These are phyloP conservation scores for Drepana falcataria DNA, from an alignment of 2,888 invertebrate species.

Conservation along the genomic window DNA sequence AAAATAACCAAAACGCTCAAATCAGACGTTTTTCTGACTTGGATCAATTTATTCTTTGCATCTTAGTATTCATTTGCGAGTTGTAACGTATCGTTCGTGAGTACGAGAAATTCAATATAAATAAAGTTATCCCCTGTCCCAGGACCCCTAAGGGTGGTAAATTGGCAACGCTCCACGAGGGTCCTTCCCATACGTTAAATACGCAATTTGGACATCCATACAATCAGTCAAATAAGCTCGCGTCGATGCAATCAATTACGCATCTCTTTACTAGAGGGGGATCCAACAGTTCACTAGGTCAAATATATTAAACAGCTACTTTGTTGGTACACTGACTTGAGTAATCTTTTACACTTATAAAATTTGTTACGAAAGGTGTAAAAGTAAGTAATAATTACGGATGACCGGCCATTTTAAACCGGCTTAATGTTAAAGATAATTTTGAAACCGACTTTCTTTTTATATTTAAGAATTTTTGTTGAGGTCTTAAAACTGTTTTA, in stretches of 20 bases:
- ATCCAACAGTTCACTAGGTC: conserved; percentile 54
- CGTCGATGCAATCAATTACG: conserved; percentile 72
- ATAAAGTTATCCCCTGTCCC: conserved; percentile 41
- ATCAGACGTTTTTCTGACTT: no score
- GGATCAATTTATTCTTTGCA: no score
- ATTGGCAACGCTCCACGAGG: conserved; percentile 71
- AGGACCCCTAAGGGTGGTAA: conserved; percentile 27
- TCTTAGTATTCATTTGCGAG: not conserved
- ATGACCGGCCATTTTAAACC: no score
- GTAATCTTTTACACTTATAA: no score
- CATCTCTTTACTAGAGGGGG: conserved; percentile 55
- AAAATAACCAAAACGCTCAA: no score
- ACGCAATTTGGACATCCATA: conserved; percentile 70
- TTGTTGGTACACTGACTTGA: no score
- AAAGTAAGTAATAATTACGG: no score
- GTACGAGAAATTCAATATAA: conserved; percentile 60
- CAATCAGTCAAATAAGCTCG: conserved; percentile 73
- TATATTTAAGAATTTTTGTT: no score
- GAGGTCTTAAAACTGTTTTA: no score
- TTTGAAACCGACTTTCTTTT: no score
- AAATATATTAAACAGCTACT: conserved; percentile 10
- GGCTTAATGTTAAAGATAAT: no score
- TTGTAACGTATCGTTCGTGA: conserved; percentile 32
- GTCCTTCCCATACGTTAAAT: conserved; percentile 73
- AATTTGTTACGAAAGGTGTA: no score